These are phyloP conservation scores for Empidonax traillii DNA, from an alignment of 2,113 vertebrate genomes.

Conservation along the genomic window DNA sequence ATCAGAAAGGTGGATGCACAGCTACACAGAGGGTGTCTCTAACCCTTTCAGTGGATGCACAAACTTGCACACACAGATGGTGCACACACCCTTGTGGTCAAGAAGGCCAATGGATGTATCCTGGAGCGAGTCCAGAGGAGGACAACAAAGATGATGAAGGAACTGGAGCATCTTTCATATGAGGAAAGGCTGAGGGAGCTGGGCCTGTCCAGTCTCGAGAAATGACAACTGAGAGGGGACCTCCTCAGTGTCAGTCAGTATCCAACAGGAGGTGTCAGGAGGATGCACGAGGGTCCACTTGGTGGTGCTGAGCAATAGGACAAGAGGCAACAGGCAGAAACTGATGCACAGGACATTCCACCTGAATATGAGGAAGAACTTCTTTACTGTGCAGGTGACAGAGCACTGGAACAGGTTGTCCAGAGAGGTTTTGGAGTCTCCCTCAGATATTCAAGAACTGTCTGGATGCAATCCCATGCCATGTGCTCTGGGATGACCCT, in stretches of 20 bases:
- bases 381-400: neutral
- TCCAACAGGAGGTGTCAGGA: neutral
- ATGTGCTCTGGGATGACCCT: neutral
- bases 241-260: neutral
- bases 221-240: neutral
- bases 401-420: neutral
- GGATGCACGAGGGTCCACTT: neutral
- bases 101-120: neutral
- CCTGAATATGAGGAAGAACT: neutral
- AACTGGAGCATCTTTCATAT: neutral
- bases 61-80: neutral
- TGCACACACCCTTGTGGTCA: neutral
- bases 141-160: neutral
- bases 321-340: neutral
- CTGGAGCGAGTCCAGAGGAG: neutral
- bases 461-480: neutral
- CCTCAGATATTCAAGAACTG: neutral
- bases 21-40: neutral
- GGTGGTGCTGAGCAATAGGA: neutral
- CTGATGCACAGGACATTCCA: neutral
- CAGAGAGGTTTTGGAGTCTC: neutral
- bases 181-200: neutral
- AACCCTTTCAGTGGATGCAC: neutral
- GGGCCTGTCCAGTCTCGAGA: neutral
- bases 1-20: neutral